These are phyloP conservation scores for Omphaloscelis lunosa DNA, from an alignment of 2,888 invertebrate species.

Conservation along the genomic window DNA sequence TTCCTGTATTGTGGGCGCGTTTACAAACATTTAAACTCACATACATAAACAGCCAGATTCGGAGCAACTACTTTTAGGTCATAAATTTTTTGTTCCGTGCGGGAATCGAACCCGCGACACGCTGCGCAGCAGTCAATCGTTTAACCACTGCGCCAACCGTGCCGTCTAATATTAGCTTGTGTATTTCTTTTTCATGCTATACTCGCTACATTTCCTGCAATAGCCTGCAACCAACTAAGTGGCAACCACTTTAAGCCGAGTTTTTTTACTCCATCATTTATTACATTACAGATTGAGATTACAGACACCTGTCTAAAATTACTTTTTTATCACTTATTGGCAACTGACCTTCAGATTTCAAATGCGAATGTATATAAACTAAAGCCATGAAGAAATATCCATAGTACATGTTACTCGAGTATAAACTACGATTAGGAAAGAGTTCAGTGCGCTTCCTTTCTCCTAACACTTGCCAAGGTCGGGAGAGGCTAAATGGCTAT, in stretches of 20 bases:
- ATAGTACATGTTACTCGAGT: conserved; percentile 14
- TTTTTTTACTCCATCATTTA: conserved; percentile 4
- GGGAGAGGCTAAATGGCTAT: conserved; percentile 24
- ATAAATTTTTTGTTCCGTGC: no score
- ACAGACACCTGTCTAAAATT: conserved; percentile 4
- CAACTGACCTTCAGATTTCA: conserved; percentile 47
- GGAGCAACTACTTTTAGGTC: no score
- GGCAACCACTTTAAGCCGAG: not conserved
- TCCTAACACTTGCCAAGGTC: conserved; percentile 55
- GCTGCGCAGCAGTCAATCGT: no score
- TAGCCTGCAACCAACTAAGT: not conserved
- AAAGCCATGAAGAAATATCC: conserved; percentile 36
- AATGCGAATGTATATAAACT: conserved; percentile 25
- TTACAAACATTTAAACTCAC: no score
- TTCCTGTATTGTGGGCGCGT: no score
- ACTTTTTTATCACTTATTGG: conserved; percentile 37
- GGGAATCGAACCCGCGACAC: no score
- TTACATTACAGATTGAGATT: conserved; percentile 28
- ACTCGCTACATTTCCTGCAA: not conserved
- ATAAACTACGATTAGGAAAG: conserved; percentile 46
- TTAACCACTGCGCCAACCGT: no score
- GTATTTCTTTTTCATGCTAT: conserved; percentile 3
- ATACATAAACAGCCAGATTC: no score
- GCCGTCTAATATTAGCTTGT: not conserved
- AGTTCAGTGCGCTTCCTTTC: conserved; percentile 57